Base-by-base conservation (phyloP, 2,888 invertebrate genomes). In the Eupithecia vulgata region DNA sequence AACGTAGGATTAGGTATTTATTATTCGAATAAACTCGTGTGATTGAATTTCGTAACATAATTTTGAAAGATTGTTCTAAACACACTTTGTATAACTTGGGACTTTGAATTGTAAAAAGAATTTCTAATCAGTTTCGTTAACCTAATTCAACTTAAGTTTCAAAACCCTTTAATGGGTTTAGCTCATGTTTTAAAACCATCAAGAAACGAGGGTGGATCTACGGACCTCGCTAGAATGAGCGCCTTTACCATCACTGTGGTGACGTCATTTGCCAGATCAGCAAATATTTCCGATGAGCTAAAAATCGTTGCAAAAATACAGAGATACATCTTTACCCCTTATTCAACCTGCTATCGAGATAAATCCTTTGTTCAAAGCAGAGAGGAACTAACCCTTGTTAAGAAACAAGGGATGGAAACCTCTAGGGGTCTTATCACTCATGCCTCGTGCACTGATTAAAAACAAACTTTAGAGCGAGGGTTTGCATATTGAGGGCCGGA, bases 371-470 rank as follows among this genome's bases (percentile, higher is more conserved):
- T 72, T 59, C 65, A 59, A 71, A 76, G 72, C 64, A 61, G 70
- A 74, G 76, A 75, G 72, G 65, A 73, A 74, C 62, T 30, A 17
- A 80, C 80, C 85, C 90, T 91, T 88, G 57, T 35, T n/a, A 64
- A 72, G 77, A 76, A 75, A 76, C 71, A 74, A 84, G 83, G 84
- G 84, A 79, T 34, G 64, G 64, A 81, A 81, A 76, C 81, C 85
- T 81, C 83, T 78, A 83, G 88, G 88, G 86, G 81, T 84, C 84
- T 91, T 91, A 92, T 91, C 93, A 90, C 84, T 85, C 85, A 84
- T 84, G 88, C 88, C 84, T 85, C 85, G 84, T 84, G 88, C 89
- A 88, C 92, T 93, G 94, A 94, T 94, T 94, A 93, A 90, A 93
- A 91, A 90, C 88, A 93, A 93, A 92, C 90, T 88, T 83, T 85